Evolutionary conservation across 2,113 vertebrate species (phyloP), one percentile per base, ranked within the genome.

Genomic region (Taurulus bubalis): DNA sequence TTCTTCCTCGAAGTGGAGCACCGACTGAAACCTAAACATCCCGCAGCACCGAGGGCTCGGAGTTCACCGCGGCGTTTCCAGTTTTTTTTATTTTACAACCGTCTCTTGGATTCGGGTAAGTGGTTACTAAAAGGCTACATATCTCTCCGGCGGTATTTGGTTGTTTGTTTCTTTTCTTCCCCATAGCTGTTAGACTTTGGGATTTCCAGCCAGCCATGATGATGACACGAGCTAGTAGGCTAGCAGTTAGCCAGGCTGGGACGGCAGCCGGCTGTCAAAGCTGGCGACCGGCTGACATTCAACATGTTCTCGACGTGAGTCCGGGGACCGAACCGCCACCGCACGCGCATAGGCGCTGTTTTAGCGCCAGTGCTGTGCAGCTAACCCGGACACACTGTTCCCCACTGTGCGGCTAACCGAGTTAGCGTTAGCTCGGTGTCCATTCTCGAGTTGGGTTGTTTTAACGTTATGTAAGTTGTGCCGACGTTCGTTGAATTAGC

Each of bases 1-100:
- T 87, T 78, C 75, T 91, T 87, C 85, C 87, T 89, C 71, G 84
- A 86, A 88, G 90, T 93, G 84, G 92, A 89, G 12, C 82, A 68
- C 71, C 75, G 84, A 83, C 60, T 55, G 74, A 89, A 87, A 89
- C 67, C 87, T 9, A 80, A 90, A 90, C 84, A 90, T 60, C 51
- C 62, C 14, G 59, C 56, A 22, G 9, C 14, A 65, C 63, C 10
- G 30, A 71, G 64, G 79, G 84, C 72, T 67, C 58, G 45, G 68
- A 77, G 22, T 72, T 71, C 20, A 59, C 75, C 6, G 6, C 53
- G 42, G 49, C 38, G n/a, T 3, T 1, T 24, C 66, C 64, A 18
- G 1, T 45, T 66, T 34, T 24, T 22, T 42, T 69, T 42, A 2
- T n/a, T 0, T n/a, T 0, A 69, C 38, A 75, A 16, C 62, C 8